Evolutionary conservation across 2,797 vertebrate species (phyloP), one percentile per base, ranked within the genome.

Genomic region (Poecile montanus): DNA sequence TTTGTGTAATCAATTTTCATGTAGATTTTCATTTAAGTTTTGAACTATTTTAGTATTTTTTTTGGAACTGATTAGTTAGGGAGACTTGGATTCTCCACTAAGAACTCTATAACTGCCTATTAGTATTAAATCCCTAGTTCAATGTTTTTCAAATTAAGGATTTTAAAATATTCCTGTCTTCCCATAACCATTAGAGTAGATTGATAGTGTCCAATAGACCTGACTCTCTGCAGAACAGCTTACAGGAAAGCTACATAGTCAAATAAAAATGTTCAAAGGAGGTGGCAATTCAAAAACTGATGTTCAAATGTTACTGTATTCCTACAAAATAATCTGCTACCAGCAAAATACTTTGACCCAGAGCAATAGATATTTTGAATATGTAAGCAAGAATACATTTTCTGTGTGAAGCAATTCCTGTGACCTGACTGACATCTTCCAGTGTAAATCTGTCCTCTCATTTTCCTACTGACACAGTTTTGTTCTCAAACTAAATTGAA

Each of bases 391-490:
- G 79, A 93, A 86, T 38, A 40, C 18, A 51, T 95, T 70, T 91
- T 77, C 34, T 67, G 12, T 82, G 27, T 34, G 42, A 61, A 78
- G 44, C 53, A 85, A 88, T 72, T 78, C 40, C 54, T 57, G 40
- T 79, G 77, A 92, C 79, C 85, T 62, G 16, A 72, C 47, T 91
- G 70, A 84, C 45, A 81, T 72, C 58, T 65, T 90, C 54, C 47
- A 68, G 40, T n/a, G 83, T n/a, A 86, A 91, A 91, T 76, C 57
- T 11, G 1, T 93, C 47, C 66, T 78, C 50, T 80, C 85, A 72
- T 89, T 91, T 94, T 95, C 63, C 29, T 92, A 92, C 48, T 79
- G 68, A 83, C 47, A 85, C 6, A 30, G 15, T 77, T 92, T 73
- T 67, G 25, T 42, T 89, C 72, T 88, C 68, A 44, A 74, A 68